phyloP scores from a whole-genome alignment of 2,888 invertebrate genomes.

The Euzophera pinguis region DNA sequence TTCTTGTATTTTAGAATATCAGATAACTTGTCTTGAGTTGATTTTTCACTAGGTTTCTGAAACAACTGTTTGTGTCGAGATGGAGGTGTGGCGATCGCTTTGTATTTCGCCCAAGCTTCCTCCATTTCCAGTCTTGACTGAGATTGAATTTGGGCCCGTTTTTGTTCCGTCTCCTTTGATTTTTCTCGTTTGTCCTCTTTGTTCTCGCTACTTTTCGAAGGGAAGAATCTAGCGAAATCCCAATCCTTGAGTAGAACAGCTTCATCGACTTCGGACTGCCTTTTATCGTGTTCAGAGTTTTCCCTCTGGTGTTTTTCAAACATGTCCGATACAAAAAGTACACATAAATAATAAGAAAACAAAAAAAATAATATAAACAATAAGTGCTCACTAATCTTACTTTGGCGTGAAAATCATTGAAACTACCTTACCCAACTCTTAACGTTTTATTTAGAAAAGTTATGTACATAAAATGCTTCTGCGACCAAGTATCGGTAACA shows the following conservation, averaged over 20 bases:
- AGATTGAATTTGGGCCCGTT: slow-evolving; percentile 60
- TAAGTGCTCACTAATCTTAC: slow-evolving; percentile 73
- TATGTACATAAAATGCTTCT: neutral
- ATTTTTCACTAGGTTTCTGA: slow-evolving; percentile 57
- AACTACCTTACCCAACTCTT: neutral
- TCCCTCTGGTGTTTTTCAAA: slow-evolving; percentile 67
- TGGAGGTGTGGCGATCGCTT: slow-evolving; percentile 65
- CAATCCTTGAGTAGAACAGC: slow-evolving; percentile 90
- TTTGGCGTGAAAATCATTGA: slow-evolving; percentile 61
- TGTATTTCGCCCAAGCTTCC: slow-evolving; percentile 68
- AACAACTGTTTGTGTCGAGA: slow-evolving; percentile 60
- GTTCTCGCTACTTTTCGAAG: slow-evolving; percentile 62
- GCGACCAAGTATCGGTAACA: neutral
- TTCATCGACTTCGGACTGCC: slow-evolving; percentile 84
- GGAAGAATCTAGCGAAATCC: slow-evolving; percentile 93
- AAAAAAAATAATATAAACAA: slow-evolving; percentile 31
- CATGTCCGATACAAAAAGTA: slow-evolving; percentile 70
- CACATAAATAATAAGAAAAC: slow-evolving; percentile 56
- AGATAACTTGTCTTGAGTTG: slow-evolving; percentile 66
- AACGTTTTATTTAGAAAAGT: neutral
- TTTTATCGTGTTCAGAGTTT: slow-evolving; percentile 58
- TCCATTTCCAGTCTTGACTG: slow-evolving; percentile 72
- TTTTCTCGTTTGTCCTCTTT: slow-evolving; percentile 54
- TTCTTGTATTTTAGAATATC: slow-evolving; percentile 82
- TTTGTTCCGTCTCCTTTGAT: slow-evolving; percentile 64